Evolutionary conservation across 2,888 invertebrate species (phyloP).

Genomic region (Laothoe populi): DNA sequence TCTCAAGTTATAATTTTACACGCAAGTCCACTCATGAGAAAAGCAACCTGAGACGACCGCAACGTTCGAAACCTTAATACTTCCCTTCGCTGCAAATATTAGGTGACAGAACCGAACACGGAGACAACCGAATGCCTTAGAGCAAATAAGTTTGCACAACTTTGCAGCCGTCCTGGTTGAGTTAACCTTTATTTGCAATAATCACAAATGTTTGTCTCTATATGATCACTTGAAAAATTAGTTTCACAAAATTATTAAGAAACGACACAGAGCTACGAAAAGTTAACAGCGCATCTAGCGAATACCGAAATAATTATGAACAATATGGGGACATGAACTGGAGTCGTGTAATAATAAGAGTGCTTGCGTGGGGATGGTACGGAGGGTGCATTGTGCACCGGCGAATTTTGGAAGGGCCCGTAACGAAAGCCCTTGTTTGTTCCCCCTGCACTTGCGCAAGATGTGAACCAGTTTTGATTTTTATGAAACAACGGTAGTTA

Average conservation of each 20-base stretch:
- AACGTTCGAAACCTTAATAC: slow-evolving; percentile 84
- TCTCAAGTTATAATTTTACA: slow-evolving; percentile 84
- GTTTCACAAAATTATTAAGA: slow-evolving; percentile 32
- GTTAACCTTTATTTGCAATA: slow-evolving; percentile 34
- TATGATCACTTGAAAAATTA: background rate
- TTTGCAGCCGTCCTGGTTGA: slow-evolving; percentile 37
- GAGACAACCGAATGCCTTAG: slow-evolving; percentile 65
- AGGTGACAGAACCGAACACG: slow-evolving; percentile 76
- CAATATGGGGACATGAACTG: slow-evolving; percentile 82
- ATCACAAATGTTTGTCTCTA: slow-evolving; percentile 26
- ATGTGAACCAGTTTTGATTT: slow-evolving; percentile 83
- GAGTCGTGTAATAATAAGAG: slow-evolving; percentile 83
- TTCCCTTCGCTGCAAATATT: slow-evolving; percentile 84
- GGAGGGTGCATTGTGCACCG: slow-evolving; percentile 85
- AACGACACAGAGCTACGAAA: slow-evolving; percentile 53
- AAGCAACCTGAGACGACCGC: slow-evolving; percentile 84
- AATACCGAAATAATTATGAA: slow-evolving; percentile 80
- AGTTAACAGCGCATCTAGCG: slow-evolving; percentile 73
- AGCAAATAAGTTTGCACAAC: slow-evolving; percentile 66
- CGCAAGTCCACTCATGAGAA: slow-evolving; percentile 84
- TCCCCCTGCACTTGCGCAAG: slow-evolving; percentile 83
- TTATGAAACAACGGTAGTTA: slow-evolving; percentile 70
- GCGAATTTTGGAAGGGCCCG: slow-evolving; percentile 83
- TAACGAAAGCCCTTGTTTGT: slow-evolving; percentile 76
- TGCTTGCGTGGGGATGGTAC: slow-evolving; percentile 83